These are phyloP conservation scores for Oceanites oceanicus DNA, from an alignment of 2,113 vertebrate species.

Conservation along the genomic window DNA sequence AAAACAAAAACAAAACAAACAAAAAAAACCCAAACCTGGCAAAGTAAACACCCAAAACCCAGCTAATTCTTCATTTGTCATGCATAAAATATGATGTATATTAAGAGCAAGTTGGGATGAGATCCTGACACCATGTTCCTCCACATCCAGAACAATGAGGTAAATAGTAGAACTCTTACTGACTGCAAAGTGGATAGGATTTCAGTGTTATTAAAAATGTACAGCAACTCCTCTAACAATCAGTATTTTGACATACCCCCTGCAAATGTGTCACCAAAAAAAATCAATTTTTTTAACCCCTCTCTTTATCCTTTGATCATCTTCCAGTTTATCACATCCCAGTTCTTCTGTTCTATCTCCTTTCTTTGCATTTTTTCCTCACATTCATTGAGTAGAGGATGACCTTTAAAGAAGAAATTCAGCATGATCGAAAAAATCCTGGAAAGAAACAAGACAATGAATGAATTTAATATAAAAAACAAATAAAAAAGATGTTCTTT, in stretches of 20 bases:
- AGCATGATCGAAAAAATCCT: not conserved
- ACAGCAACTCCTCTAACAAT: not conserved
- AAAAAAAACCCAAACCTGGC: not conserved
- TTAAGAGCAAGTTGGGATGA: not conserved
- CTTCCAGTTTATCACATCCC: not conserved
- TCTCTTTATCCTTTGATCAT: not conserved
- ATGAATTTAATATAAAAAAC: not conserved
- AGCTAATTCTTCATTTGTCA: not conserved
- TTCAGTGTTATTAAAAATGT: not conserved
- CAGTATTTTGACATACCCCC: not conserved
- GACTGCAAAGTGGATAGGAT: not conserved
- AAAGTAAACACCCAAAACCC: not conserved
- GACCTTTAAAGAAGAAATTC: not conserved
- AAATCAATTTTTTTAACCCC: not conserved
- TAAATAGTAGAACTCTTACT: not conserved
- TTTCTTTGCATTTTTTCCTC: not conserved
- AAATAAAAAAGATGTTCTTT: not conserved
- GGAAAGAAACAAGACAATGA: not conserved
- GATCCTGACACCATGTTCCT: not conserved
- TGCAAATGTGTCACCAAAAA: not conserved
- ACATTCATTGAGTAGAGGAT: not conserved
- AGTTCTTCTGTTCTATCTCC: not conserved
- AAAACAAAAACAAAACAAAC: not conserved
- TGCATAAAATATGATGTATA: not conserved
- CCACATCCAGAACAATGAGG: not conserved